Conservation (phyloP, 2,888 invertebrate genomes). For the Orthosia cruda region DNA sequence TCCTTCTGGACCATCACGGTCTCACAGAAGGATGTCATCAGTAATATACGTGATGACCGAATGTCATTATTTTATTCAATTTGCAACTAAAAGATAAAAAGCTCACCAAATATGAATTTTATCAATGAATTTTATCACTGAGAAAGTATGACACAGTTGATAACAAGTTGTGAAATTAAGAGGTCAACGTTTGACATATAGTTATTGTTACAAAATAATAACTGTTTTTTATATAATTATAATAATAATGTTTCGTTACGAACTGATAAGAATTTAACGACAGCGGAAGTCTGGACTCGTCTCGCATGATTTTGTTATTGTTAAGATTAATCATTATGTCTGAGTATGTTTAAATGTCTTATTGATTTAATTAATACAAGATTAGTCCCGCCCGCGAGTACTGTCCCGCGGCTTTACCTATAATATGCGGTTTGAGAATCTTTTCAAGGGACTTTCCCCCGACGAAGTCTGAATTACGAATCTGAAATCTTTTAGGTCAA, state of each 20-base stretch:
- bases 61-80: not conserved
- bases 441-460: no score
- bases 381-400: no score
- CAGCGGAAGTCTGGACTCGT: slow-evolving; percentile 29
- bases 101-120: not conserved
- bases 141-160: slow-evolving; percentile 44
- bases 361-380: not conserved
- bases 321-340: not conserved
- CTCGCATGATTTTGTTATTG: slow-evolving; percentile 10
- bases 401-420: no score
- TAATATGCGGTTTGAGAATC: no score
- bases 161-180: slow-evolving; percentile 44
- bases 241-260: not conserved
- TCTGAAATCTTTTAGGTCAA: no score
- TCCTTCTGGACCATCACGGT: no score
- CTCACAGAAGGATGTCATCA: no score
- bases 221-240: not conserved
- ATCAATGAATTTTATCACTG: slow-evolving; percentile 40
- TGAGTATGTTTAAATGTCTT: not conserved
- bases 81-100: not conserved
- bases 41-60: no score
- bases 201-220: slow-evolving; percentile 26
- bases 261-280: slow-evolving; percentile 26
- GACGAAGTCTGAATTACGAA: no score
- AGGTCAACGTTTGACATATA: slow-evolving; percentile 12